Conservation (phyloP, 2,113 vertebrate genomes). For the Cromileptes altivelis region DNA sequence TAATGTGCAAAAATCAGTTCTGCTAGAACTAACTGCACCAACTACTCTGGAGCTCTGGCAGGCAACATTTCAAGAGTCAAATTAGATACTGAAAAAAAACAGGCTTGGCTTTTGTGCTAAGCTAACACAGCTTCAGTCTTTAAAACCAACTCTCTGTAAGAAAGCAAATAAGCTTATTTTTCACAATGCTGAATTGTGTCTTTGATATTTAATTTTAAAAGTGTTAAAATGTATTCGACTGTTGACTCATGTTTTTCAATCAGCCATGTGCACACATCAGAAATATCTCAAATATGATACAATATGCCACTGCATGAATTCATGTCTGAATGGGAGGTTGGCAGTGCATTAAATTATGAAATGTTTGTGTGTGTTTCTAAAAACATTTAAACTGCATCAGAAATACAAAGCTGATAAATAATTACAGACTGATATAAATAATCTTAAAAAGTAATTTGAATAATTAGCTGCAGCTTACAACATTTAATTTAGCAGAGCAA, state of each 20-base stretch:
- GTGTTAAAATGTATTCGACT: background rate
- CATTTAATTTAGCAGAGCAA: background rate
- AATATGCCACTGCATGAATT: background rate
- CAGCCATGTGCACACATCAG: background rate
- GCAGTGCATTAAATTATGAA: background rate
- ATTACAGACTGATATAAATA: background rate
- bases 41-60: conserved; percentile 34
- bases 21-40: conserved; percentile 33
- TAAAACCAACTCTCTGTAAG: too few relatives aligned
- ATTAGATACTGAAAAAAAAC: conserved; percentile 20
- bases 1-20: conserved; percentile 40
- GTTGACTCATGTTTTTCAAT: background rate
- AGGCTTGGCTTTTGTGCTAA: background rate
- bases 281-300: background rate
- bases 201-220: background rate
- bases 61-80: conserved; percentile 27
- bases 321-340: background rate
- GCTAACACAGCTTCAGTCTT: background rate
- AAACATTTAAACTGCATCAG: background rate
- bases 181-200: background rate
- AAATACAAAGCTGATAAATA: background rate
- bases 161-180: background rate
- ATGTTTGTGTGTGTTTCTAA: background rate
- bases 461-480: background rate
- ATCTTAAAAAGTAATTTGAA: background rate